phyloP scores from a whole-genome alignment of 2,888 invertebrate species.

The Adineta ricciae region DNA sequence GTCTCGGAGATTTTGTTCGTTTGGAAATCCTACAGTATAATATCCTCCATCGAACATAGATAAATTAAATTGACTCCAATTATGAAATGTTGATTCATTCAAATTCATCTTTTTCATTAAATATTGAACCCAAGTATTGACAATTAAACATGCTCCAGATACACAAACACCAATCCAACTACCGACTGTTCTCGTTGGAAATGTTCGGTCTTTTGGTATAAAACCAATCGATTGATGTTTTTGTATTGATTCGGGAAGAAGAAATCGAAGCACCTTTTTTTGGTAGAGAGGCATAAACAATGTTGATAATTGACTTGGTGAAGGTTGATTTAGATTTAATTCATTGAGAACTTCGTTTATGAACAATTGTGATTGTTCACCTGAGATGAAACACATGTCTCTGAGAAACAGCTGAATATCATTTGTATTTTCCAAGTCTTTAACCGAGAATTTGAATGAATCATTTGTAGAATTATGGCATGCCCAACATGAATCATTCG shows the following conservation, averaged over 20 bases:
- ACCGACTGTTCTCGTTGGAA: neutral
- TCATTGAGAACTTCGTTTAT: neutral
- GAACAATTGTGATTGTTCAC: neutral
- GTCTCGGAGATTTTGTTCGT: neutral
- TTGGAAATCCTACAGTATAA: neutral
- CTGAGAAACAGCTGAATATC: neutral
- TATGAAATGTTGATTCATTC: neutral
- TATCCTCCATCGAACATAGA: neutral
- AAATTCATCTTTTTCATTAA: neutral
- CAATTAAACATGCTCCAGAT: neutral
- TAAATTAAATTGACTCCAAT: neutral
- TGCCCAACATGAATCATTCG: neutral
- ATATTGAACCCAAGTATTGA: constrained; percentile 12
- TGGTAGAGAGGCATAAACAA: neutral
- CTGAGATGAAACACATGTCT: neutral
- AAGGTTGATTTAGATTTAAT: neutral
- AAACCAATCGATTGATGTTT: neutral
- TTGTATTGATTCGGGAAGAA: neutral
- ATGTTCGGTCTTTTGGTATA: neutral
- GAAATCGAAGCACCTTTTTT: neutral
- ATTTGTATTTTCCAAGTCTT: neutral
- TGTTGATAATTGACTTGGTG: neutral
- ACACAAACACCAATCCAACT: neutral
- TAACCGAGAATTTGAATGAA: neutral
- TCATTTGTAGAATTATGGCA: neutral